Evolutionary conservation across 2,888 invertebrate genomes (phyloP).

Genomic region (Conus canariensis): DNA sequence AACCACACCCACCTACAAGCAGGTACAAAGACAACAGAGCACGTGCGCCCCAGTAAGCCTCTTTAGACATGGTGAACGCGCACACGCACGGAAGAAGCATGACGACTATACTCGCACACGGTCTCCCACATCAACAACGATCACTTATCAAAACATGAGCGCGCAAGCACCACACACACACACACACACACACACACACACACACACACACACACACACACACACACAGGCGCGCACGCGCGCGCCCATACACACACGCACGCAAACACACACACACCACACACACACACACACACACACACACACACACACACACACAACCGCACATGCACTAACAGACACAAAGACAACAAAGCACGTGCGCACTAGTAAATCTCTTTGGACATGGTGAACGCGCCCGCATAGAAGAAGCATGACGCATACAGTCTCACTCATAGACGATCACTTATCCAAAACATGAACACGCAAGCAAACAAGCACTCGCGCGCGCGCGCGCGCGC

Average conservation of each 20-base stretch:
- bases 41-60: too few species aligned
- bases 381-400: too few species aligned
- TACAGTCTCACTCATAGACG: neutral
- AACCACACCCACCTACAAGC: neutral
- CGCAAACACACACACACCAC: constrained; percentile 2
- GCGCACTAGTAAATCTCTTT: neutral
- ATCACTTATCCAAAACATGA: neutral
- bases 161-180: constrained; percentile 14
- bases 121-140: neutral
- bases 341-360: neutral
- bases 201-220: constrained; percentile 12
- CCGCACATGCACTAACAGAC: neutral
- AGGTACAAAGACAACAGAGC: too few species aligned
- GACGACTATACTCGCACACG: too few species aligned
- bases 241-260: neutral
- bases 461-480: neutral
- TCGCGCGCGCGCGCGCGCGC: neutral
- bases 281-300: neutral
- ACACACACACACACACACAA: neutral
- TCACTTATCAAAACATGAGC: neutral
- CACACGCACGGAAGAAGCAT: too few species aligned
- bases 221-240: neutral
- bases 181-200: neutral
- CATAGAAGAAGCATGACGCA: neutral
- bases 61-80: too few species aligned